Percentiles rank a stretch among this genome's conserved stretches.
phyloP scores from a whole-genome alignment of 2,797 vertebrate genomes.

The Gallinago nigripennis region DNA sequence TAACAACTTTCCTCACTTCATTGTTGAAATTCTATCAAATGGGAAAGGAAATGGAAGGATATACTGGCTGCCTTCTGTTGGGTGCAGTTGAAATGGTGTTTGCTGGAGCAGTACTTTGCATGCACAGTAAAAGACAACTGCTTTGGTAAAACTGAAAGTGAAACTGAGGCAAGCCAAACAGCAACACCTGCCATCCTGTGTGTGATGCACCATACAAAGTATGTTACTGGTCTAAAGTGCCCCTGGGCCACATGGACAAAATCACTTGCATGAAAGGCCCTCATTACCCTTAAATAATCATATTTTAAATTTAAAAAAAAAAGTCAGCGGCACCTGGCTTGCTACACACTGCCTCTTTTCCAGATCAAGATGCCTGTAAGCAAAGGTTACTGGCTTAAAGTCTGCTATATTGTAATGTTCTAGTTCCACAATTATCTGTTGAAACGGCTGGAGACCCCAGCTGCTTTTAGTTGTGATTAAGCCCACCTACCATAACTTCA shows the following conservation, averaged over 20 bases:
- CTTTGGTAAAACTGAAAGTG: neutral
- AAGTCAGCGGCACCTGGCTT: neutral
- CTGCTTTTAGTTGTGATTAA: neutral
- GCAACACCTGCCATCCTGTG: neutral
- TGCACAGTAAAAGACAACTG: neutral
- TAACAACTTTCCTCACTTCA: rapidly evolving
- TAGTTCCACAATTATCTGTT: neutral
- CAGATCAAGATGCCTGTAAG: neutral
- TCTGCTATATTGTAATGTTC: neutral
- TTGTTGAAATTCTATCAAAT: neutral
- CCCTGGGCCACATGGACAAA: neutral
- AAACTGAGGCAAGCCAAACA: neutral
- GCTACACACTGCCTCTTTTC: neutral
- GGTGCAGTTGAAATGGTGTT: neutral
- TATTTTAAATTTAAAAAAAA: neutral
- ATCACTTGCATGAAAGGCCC: neutral
- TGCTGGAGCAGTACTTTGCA: neutral
- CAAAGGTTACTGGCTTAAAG: neutral
- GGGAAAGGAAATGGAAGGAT: neutral
- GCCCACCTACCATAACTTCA: neutral
- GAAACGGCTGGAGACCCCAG: neutral
- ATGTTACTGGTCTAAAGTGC: neutral
- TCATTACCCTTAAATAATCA: neutral
- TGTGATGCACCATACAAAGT: rapidly evolving
- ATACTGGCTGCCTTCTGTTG: neutral